Evolutionary conservation across 2,113 vertebrate genomes (phyloP).

Genomic region (Tupaia tana): DNA sequence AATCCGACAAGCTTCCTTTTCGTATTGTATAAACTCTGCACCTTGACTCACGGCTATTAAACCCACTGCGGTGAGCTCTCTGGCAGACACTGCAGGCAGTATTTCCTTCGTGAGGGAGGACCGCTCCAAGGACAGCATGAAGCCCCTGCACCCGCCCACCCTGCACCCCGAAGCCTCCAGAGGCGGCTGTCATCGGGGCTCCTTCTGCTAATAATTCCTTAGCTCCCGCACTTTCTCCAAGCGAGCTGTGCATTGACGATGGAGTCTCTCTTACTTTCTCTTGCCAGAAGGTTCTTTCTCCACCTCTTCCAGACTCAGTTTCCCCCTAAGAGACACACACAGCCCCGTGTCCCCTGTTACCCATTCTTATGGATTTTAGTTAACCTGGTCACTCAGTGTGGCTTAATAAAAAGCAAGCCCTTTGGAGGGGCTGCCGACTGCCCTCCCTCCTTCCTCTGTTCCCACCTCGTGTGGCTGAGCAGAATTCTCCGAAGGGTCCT

Average conservation of each 20-base stretch:
- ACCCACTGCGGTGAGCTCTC: constrained; percentile 36
- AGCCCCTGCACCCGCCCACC: neutral
- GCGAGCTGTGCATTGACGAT: neutral
- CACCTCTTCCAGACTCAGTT: neutral
- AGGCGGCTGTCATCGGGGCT: neutral
- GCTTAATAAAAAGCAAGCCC: neutral
- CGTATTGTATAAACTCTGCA: constrained; percentile 67
- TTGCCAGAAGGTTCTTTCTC: neutral
- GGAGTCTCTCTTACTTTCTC: neutral
- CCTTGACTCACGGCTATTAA: constrained; percentile 74
- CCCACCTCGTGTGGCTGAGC: neutral
- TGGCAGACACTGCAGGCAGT: neutral
- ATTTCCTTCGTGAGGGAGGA: constrained; percentile 32
- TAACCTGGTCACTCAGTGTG: neutral
- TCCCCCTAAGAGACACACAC: neutral
- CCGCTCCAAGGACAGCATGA: neutral
- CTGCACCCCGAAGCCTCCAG: neutral
- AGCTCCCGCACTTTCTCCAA: neutral
- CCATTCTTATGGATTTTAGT: rapidly evolving
- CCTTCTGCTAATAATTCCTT: neutral
- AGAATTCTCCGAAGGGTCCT: neutral
- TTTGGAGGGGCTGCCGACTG: neutral
- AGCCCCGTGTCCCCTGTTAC: neutral
- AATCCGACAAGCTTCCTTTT: constrained; percentile 72
- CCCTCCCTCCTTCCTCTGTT: neutral